Evolutionary conservation across 1,140 invertebrate genomes (phyloP).

Genomic region (Apis laboriosa): DNA sequence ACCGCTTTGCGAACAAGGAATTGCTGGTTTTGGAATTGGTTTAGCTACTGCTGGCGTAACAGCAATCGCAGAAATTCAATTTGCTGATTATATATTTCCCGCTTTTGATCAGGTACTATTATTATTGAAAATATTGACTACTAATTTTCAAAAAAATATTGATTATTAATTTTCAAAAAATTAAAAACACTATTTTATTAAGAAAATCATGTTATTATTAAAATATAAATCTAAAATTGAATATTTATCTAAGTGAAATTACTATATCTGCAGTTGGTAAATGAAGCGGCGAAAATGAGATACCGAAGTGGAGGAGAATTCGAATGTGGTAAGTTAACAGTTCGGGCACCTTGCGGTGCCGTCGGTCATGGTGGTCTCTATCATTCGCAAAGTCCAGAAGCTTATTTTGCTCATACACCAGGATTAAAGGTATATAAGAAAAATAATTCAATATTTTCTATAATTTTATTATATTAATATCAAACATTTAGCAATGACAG

Average conservation of each 20-base stretch:
- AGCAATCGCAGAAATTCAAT: constrained; percentile 99
- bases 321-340: constrained; percentile 95
- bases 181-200: background rate
- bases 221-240: background rate
- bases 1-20: constrained; percentile 98
- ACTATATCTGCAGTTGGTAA: constrained; percentile 84
- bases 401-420: constrained; percentile 97
- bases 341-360: constrained; percentile 93
- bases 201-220: background rate
- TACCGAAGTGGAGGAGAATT: constrained; percentile 96
- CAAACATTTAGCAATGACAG: background rate
- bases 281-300: constrained; percentile 96
- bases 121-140: background rate
- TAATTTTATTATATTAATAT: background rate
- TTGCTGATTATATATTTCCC: constrained; percentile 99
- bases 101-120: constrained; percentile 97
- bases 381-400: constrained; percentile 99
- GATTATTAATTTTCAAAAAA: background rate
- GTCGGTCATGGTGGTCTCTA: constrained; percentile 97
- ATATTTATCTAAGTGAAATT: background rate
- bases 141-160: background rate
- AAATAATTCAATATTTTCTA: background rate
- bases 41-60: constrained; percentile 93
- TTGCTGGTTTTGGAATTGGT: constrained; percentile 98
- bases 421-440: constrained; percentile 90